Evolutionary conservation across 1,140 invertebrate species (phyloP).

Genomic region (Scaptomyza hsui): DNA sequence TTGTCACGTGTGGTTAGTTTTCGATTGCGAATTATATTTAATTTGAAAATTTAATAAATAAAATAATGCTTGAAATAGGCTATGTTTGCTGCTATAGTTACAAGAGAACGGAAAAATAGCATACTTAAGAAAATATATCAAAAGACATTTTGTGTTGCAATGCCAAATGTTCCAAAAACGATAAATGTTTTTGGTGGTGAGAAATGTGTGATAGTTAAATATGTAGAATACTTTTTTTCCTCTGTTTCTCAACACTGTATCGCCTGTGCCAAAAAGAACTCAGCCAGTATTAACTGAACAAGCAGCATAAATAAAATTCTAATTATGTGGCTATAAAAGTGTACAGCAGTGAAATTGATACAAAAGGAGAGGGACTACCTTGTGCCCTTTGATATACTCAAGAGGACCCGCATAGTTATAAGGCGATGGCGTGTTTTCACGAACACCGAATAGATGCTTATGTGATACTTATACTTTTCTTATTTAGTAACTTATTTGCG

Average conservation of each 20-base stretch:
- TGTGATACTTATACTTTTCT: conserved; percentile 44
- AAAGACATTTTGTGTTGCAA: neutral
- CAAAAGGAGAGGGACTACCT: conserved; percentile 29
- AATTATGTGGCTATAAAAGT: conserved; percentile 44
- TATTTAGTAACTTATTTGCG: conserved; percentile 30
- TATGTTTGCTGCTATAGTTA: too few relatives aligned
- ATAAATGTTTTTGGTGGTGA: neutral
- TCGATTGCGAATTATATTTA: too few relatives aligned
- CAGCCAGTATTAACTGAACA: conserved; percentile 45
- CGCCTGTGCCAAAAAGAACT: conserved; percentile 46
- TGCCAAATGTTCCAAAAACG: neutral
- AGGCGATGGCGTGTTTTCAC: conserved; percentile 45
- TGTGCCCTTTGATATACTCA: conserved; percentile 37
- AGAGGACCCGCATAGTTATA: conserved; percentile 28
- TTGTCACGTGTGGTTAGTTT: too few relatives aligned
- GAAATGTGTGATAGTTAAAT: conserved; percentile 9
- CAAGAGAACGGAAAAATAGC: too few relatives aligned
- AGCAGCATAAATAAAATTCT: conserved; percentile 36
- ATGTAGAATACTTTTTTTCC: conserved; percentile 8
- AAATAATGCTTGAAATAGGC: too few relatives aligned
- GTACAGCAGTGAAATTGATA: conserved; percentile 31
- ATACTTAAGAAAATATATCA: too few relatives aligned
- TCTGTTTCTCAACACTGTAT: conserved; percentile 12
- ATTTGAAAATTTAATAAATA: too few relatives aligned
- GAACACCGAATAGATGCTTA: conserved; percentile 38